Evolutionary conservation across 2,888 invertebrate genomes (phyloP), one percentile per base, ranked within the genome.

Genomic region (Xestia c-nigrum): DNA sequence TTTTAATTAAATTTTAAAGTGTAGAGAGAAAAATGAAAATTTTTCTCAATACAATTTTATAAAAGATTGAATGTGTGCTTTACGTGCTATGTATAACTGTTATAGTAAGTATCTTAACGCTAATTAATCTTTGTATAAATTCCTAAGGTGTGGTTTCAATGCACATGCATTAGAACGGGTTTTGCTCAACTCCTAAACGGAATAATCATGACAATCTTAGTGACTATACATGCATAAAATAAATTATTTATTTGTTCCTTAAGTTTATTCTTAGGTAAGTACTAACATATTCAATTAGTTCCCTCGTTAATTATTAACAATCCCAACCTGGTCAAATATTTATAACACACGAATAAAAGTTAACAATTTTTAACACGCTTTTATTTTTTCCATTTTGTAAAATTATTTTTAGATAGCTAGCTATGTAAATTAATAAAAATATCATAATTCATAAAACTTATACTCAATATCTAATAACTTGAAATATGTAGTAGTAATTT

Each of bases 141-240:
- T 82, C 74, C 68, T 82, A 73, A 78, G 81, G 81, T 70, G 78
- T 82, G 69, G 73, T 83, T 78, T 70, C 50, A 70, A 78, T 70
- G 50, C 66, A 78, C 70, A 74, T 83, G 73, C 63, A 82, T 73
- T 50, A 66, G 50, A 82, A 73, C 66, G 21, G 74, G 78, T 78
- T 70, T 78, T 61, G 50, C 59, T 81, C 7, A 71, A 81, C 40
- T 64, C 61, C 50, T 63, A 64, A 81, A 71, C 19, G 77, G 71
- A 72, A 76, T 81, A 80, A 71, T 68, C 71, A 71, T 64, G 63
- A 46, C 57, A 80, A 76, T 64, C 50, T 52, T 71, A 61, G 57
- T 24, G 63, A 47, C 63, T 70, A n/a, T 64, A 40, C 81, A 71
- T 76, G 61, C 16, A 71, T 76, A 67, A 50, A 67, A 81, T 63